A percentile compares a stretch with the other conserved stretches of the same genome.
These are phyloP conservation scores for Tinea trinotella DNA, from an alignment of 2,888 invertebrate genomes.

Conservation along the genomic window DNA sequence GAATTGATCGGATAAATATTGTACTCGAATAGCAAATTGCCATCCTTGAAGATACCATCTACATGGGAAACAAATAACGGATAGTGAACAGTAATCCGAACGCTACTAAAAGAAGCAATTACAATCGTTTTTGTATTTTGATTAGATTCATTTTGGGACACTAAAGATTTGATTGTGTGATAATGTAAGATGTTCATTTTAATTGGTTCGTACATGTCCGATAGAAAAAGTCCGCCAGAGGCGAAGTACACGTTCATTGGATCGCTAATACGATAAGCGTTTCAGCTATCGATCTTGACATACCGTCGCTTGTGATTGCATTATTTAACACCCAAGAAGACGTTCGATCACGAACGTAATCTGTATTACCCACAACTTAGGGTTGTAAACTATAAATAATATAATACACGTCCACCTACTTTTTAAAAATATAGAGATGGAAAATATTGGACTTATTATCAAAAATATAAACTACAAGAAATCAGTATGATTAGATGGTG, in stretches of 20 bases:
- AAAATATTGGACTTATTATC: no score
- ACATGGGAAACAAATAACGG: conserved; percentile 14
- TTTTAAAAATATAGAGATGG: no score
- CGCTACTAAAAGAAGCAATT: neutral
- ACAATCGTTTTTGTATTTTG: conserved; percentile 32
- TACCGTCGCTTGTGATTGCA: conserved; percentile 19
- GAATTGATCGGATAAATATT: conserved; percentile 14
- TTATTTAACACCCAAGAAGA: conserved; percentile 19
- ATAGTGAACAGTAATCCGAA: conserved; percentile 6
- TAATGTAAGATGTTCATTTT: conserved; percentile 11
- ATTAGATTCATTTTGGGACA: conserved; percentile 26
- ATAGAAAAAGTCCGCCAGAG: conserved; percentile 11
- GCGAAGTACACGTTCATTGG: conserved; percentile 7
- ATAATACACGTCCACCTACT: no score
- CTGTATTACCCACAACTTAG: neutral
- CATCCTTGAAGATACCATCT: conserved; percentile 13
- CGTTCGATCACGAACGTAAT: conserved; percentile 14
- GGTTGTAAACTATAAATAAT: no score
- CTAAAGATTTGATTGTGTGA: conserved; percentile 14
- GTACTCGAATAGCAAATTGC: conserved; percentile 9
- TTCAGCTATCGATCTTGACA: conserved; percentile 13
- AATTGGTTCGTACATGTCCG: conserved; percentile 10
- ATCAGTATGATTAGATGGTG: no score
- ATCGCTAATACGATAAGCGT: conserved; percentile 23
- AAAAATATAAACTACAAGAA: no score